Conservation (phyloP, 2,888 invertebrate genomes). For the Drosophila diplacantha region DNA sequence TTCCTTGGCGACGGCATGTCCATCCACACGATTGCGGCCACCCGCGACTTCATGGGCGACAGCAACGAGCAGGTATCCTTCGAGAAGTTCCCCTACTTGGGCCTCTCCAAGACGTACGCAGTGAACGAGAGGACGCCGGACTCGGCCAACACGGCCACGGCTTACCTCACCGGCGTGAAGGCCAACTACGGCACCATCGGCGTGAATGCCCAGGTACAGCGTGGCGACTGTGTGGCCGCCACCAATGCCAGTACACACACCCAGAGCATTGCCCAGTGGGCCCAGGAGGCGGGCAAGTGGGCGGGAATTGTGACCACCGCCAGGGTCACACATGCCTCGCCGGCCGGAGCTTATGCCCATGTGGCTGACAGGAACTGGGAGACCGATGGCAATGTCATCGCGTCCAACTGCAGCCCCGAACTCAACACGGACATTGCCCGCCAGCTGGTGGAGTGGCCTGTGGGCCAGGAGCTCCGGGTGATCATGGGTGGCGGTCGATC, state of each 20-base stretch:
- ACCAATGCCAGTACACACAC: constrained; percentile 80
- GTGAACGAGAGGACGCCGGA: constrained; percentile 88
- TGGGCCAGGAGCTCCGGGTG: constrained; percentile 85
- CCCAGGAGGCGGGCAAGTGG: constrained; percentile 82
- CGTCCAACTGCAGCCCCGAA: constrained; percentile 76
- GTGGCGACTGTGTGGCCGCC: constrained; percentile 82
- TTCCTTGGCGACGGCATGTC: constrained; percentile 88
- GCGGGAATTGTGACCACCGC: constrained; percentile 87
- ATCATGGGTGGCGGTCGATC: constrained; percentile 74
- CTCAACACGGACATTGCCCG: constrained; percentile 84
- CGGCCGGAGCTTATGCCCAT: constrained; percentile 85
- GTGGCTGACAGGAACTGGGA: constrained; percentile 85
- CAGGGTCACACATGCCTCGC: constrained; percentile 87
- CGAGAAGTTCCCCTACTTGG: constrained; percentile 81
- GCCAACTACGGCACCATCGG: constrained; percentile 88
- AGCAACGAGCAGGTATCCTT: constrained; percentile 81
- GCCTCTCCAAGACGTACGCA: constrained; percentile 83
- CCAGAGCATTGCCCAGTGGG: constrained; percentile 84
- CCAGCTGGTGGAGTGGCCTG: constrained; percentile 83
- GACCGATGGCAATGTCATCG: constrained; percentile 80
- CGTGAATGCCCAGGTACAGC: constrained; percentile 82
- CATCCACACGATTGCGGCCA: constrained; percentile 82
- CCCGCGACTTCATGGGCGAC: constrained; percentile 82
- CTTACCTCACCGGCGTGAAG: constrained; percentile 88
- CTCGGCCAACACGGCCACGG: constrained; percentile 89